Evolutionary conservation across 2,888 invertebrate genomes (phyloP).

Genomic region (Cephalotes varians): DNA sequence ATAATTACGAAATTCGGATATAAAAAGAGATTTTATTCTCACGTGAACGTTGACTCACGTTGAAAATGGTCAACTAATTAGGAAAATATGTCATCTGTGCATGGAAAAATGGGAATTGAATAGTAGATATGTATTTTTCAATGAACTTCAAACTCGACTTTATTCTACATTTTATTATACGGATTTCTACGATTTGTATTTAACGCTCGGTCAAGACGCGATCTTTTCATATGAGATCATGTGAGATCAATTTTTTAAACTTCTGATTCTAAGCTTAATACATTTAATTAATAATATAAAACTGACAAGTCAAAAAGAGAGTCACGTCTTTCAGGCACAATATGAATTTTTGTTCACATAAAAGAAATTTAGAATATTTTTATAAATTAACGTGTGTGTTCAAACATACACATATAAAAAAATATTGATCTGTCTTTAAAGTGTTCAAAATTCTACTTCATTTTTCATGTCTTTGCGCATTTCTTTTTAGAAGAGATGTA

Average conservation of each 20-base stretch:
- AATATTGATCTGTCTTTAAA: background rate
- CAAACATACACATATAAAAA: background rate
- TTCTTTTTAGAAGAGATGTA: conserved; percentile 19
- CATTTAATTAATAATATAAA: background rate
- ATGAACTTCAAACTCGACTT: background rate
- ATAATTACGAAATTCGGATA: conserved; percentile 29
- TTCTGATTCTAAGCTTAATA: conserved; percentile 11
- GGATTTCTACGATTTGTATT: background rate
- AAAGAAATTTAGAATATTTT: background rate
- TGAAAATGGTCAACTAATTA: conserved; percentile 34
- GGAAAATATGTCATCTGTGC: conserved; percentile 2
- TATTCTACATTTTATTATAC: background rate
- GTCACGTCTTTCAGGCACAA: background rate
- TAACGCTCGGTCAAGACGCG: background rate
- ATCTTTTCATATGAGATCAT: background rate
- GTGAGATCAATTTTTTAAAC: background rate
- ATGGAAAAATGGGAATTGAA: conserved; percentile 41
- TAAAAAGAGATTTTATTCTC: conserved; percentile 42
- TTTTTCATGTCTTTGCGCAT: conserved; percentile 5
- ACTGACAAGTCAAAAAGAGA: background rate
- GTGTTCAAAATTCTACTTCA: background rate
- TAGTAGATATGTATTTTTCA: conserved; percentile 11
- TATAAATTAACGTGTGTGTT: conserved; percentile 27
- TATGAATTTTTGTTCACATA: background rate
- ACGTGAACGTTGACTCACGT: conserved; percentile 37